Conservation (phyloP, 1,140 invertebrate genomes). For the Matsumurasca onukii region DNA sequence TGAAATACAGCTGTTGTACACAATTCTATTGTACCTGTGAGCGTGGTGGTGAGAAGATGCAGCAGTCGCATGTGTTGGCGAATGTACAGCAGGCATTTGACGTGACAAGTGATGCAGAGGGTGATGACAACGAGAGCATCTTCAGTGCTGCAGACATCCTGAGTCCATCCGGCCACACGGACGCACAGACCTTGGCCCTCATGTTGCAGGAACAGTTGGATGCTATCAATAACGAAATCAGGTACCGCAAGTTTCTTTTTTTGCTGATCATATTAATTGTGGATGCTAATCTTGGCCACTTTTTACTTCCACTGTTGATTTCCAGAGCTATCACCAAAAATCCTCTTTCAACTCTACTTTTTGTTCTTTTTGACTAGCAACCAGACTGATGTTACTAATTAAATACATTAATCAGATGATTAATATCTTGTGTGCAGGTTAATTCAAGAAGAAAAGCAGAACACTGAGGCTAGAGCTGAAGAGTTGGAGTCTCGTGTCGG, state of each 20-base stretch:
- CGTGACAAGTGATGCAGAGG: constrained; percentile 77
- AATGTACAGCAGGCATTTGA: constrained; percentile 90
- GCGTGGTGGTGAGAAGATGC: constrained; percentile 95
- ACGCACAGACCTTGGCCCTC: constrained; percentile 95
- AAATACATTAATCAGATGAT: too few relatives aligned
- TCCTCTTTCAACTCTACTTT: too few relatives aligned
- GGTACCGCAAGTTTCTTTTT: too few relatives aligned
- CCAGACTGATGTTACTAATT: too few relatives aligned
- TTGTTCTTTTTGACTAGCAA: too few relatives aligned
- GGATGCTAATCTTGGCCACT: too few relatives aligned
- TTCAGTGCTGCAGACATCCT: constrained; percentile 69
- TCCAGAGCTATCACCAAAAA: too few relatives aligned
- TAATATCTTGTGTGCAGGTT: too few relatives aligned
- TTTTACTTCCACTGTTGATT: too few relatives aligned
- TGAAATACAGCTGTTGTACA: too few relatives aligned
- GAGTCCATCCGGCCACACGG: constrained; percentile 77
- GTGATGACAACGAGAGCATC: constrained; percentile 73
- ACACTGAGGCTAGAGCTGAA: constrained; percentile 93
- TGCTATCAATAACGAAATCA: constrained; percentile 99
- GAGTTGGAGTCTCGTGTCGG: constrained; percentile 96
- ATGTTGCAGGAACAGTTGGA: constrained; percentile 99
- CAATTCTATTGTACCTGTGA: too few relatives aligned
- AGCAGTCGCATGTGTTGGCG: constrained; percentile 90
- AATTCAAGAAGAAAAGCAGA: constrained; percentile 99
- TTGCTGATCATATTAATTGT: too few relatives aligned